Percentiles rank a stretch among this genome's conserved stretches.
Conservation (phyloP, 2,113 vertebrate species). For the Chamaetylas fuelleborni region DNA sequence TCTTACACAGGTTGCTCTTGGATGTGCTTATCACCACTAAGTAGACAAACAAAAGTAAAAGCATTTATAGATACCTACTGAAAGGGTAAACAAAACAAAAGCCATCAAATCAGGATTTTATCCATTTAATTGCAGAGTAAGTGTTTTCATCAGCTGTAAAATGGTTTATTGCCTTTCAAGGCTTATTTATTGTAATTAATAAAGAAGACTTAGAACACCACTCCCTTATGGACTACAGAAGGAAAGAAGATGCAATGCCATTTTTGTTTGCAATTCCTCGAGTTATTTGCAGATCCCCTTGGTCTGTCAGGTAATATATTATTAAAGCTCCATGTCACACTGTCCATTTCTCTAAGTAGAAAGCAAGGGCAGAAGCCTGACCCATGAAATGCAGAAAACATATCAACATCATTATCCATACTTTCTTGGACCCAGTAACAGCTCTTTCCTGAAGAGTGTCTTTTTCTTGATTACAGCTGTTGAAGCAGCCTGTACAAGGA, state of each 20-base stretch:
- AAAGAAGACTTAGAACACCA: background rate
- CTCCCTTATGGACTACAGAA: background rate
- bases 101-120: background rate
- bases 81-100: background rate
- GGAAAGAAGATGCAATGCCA: background rate
- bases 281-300: background rate
- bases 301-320: background rate
- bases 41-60: slow-evolving; percentile 17
- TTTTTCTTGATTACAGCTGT: background rate
- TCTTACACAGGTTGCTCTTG: background rate
- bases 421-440: background rate
- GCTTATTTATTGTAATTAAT: slow-evolving; percentile 16
- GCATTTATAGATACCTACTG: background rate
- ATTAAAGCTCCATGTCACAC: background rate
- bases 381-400: background rate
- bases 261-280: background rate
- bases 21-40: slow-evolving; percentile 12
- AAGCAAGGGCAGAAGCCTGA: background rate
- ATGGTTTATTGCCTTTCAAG: slow-evolving; percentile 35
- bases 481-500: background rate
- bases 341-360: background rate
- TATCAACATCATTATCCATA: background rate
- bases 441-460: background rate
- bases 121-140: slow-evolving; percentile 3
- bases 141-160: background rate